Evolutionary conservation across 2,797 vertebrate species (phyloP).

Genomic region (Nothura maculosa): DNA sequence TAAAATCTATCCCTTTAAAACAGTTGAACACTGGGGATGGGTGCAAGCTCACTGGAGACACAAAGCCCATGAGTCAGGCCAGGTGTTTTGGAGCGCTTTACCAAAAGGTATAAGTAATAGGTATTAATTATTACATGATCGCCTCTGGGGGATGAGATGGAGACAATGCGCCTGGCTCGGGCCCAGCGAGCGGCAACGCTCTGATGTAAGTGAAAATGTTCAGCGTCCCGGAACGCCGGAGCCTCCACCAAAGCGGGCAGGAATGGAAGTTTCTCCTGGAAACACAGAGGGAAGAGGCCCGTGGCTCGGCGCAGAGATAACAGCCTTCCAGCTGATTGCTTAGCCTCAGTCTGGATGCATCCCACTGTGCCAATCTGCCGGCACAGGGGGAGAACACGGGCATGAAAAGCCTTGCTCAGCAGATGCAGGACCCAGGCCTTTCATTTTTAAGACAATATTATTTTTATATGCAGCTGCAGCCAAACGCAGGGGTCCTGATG

Average conservation of each 20-base stretch:
- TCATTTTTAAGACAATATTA: slow-evolving; percentile 42
- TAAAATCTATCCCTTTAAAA: neutral
- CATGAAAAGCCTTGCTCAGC: slow-evolving; percentile 39
- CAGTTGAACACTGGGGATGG: neutral
- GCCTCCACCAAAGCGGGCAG: neutral
- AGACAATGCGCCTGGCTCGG: neutral
- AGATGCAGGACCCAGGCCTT: neutral
- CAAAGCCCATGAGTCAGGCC: neutral
- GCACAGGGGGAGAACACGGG: neutral
- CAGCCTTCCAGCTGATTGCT: slow-evolving; percentile 36
- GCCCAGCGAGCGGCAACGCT: neutral
- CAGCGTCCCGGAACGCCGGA: neutral
- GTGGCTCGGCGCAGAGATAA: neutral
- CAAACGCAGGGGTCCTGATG: neutral
- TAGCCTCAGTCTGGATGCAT: neutral
- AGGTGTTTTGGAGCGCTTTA: neutral
- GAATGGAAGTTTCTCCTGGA: neutral
- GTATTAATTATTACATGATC: neutral
- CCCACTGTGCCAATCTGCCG: neutral
- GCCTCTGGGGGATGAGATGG: neutral
- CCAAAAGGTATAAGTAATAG: neutral
- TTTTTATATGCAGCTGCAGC: neutral
- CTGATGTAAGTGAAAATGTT: fast-evolving
- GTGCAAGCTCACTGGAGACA: neutral
- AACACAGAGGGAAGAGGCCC: neutral